These are phyloP conservation scores for Anoplopoma fimbria DNA, from an alignment of 2,113 vertebrate species.

Conservation along the genomic window DNA sequence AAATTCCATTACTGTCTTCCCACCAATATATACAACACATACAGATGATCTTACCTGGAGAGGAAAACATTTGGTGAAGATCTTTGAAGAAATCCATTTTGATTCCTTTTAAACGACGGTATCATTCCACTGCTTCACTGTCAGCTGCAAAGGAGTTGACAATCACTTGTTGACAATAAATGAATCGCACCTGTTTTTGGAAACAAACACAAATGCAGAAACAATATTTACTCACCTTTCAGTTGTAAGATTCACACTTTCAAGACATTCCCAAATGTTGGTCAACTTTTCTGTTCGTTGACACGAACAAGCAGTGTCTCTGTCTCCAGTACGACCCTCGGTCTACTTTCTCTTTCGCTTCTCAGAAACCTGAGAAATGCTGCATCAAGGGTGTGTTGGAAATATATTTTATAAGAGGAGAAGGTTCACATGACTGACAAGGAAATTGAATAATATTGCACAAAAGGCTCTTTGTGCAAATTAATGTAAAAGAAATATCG, in stretches of 20 bases:
- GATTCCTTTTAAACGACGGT: too few relatives aligned
- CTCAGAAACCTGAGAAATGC: fast-evolving
- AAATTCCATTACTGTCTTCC: not conserved
- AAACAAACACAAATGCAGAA: not conserved
- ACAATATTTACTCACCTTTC: not conserved
- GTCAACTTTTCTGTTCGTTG: not conserved
- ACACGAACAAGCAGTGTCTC: not conserved
- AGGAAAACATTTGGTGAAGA: fast-evolving
- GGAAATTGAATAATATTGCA: not conserved
- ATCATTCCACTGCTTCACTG: not conserved
- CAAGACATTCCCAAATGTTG: not conserved
- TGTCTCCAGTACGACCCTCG: fast-evolving
- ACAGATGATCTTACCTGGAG: constrained; percentile 9
- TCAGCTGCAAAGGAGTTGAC: not conserved
- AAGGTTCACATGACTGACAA: not conserved
- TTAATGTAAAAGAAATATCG: not conserved
- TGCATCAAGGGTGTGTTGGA: not conserved
- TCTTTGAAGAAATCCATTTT: fast-evolving
- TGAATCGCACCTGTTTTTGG: not conserved
- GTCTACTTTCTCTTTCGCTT: constrained; percentile 42
- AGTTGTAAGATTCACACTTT: not conserved
- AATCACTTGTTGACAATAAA: not conserved
- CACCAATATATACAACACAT: not conserved
- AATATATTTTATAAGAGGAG: not conserved
- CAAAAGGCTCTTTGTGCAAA: not conserved